phyloP scores from a whole-genome alignment of 2,888 invertebrate genomes.

The Serrognathus titanus region DNA sequence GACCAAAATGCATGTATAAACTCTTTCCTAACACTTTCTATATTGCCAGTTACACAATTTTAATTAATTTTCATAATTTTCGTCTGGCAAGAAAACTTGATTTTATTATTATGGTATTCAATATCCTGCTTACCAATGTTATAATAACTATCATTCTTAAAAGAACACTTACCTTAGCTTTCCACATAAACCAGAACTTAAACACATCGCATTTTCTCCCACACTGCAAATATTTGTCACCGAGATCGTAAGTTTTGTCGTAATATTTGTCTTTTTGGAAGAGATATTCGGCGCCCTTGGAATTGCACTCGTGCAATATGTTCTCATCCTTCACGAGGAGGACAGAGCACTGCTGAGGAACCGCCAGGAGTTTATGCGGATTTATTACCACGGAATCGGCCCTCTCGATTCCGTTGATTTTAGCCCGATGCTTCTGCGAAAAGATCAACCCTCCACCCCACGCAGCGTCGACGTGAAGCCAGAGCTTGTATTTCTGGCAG shows the following conservation, averaged over 20 bases:
- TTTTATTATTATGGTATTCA: too few species aligned
- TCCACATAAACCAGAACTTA: slow-evolving; percentile 71
- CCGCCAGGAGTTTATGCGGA: slow-evolving; percentile 60
- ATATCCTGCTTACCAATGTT: too few species aligned
- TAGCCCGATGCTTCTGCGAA: slow-evolving; percentile 51
- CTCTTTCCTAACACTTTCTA: too few species aligned
- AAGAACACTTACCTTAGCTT: slow-evolving; percentile 53
- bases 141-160: too few species aligned
- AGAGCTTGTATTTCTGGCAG: slow-evolving; percentile 51
- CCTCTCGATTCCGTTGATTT: slow-evolving; percentile 54
- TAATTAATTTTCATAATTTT: too few species aligned
- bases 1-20: too few species aligned
- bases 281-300: slow-evolving; percentile 53
- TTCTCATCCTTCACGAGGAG: slow-evolving; percentile 47
- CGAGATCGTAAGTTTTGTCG: slow-evolving; percentile 51
- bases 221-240: slow-evolving; percentile 65
- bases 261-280: slow-evolving; percentile 59
- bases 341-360: slow-evolving; percentile 57
- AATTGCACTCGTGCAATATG: slow-evolving; percentile 50
- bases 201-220: slow-evolving; percentile 67
- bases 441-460: slow-evolving; percentile 61
- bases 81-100: too few species aligned
- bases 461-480: slow-evolving; percentile 60
- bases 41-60: too few species aligned
- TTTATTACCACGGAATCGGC: slow-evolving; percentile 60